Base-by-base conservation (phyloP, 2,113 vertebrate species). In the Pandion haliaetus region DNA sequence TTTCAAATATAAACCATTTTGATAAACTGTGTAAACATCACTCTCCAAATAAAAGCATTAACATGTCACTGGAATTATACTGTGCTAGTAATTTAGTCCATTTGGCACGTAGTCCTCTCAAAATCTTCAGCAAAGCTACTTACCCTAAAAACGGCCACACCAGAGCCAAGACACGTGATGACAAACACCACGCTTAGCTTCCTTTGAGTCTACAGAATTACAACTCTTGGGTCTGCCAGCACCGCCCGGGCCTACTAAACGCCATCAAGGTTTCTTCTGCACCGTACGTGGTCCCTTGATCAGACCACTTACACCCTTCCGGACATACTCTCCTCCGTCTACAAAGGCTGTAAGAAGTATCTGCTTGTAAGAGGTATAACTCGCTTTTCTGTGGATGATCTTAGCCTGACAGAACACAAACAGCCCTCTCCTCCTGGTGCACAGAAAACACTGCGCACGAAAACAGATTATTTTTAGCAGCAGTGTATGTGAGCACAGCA, bases 401-500 rank as follows among this genome's bases (percentile, higher is more conserved):
- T 65, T 40, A 55, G 86, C 55, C 63, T 55, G 24, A 52, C 14
- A 59, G n/a, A 90, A 55, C 16, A 61, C 93, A 73, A 80, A 71
- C 63, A 23, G 83, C 32, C 40, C 66, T 58, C 82, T 92, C 76
- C 73, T 52, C 59, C 66, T 4, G 42, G 32, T 18, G 63, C 32
- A 31, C 5, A 49, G 82, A 83, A 92, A 92, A 81, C 31, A 2
- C 78, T 5, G 81, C 10, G 29, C 72, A 97, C 8, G 50, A 93
- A 97, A 97, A 87, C 92, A 88, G 79, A 80, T 90, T 97, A 95
- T 97, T 97, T 98, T 97, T 97, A 96, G 94, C 32, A 71, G 61
- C 69, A 4, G 91, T 0, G 93, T 91, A 55, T 49, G 96, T 36
- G 94, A 97, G 90, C 73, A 8, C 61, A 87, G 65, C 91, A 38